These are phyloP conservation scores for Leptinotarsa texana DNA, from an alignment of 1,140 invertebrate genomes.

Conservation along the genomic window DNA sequence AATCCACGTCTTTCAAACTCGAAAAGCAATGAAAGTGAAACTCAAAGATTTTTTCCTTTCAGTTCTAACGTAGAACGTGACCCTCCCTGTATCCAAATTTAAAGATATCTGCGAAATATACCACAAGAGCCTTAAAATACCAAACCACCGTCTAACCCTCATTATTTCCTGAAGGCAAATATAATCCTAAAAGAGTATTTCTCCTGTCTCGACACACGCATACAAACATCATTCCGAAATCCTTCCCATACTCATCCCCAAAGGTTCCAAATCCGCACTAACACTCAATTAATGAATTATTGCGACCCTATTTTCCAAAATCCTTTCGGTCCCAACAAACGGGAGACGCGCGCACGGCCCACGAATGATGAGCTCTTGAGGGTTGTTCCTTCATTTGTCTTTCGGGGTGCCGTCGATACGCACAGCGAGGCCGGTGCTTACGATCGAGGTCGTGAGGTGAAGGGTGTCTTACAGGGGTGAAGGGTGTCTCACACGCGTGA, in stretches of 20 bases:
- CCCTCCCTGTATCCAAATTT: too few species aligned
- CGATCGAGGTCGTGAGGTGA: not conserved
- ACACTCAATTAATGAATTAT: constrained; percentile 23
- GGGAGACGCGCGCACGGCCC: not conserved
- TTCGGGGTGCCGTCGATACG: not conserved
- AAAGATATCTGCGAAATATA: too few species aligned
- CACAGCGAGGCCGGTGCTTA: not conserved
- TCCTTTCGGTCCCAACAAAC: constrained; percentile 12
- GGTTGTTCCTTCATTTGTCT: constrained; percentile 20
- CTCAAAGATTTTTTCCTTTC: too few species aligned
- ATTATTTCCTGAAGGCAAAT: too few species aligned
- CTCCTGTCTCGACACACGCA: too few species aligned
- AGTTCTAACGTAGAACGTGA: too few species aligned
- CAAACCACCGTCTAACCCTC: too few species aligned
- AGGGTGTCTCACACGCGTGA: constrained; percentile 5
- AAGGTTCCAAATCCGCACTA: constrained; percentile 1
- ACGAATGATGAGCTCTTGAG: not conserved
- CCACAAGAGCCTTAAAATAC: too few species aligned
- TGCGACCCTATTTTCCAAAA: constrained; percentile 19
- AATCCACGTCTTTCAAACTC: too few species aligned
- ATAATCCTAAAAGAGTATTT: too few species aligned
- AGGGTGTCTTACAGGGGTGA: not conserved
- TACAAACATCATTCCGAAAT: not conserved
- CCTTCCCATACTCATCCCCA: not conserved
- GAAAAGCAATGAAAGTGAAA: too few species aligned